Evolutionary conservation across 2,113 vertebrate genomes (phyloP), one percentile per base, ranked within the genome.

Genomic region (Glaucidium brasilianum): DNA sequence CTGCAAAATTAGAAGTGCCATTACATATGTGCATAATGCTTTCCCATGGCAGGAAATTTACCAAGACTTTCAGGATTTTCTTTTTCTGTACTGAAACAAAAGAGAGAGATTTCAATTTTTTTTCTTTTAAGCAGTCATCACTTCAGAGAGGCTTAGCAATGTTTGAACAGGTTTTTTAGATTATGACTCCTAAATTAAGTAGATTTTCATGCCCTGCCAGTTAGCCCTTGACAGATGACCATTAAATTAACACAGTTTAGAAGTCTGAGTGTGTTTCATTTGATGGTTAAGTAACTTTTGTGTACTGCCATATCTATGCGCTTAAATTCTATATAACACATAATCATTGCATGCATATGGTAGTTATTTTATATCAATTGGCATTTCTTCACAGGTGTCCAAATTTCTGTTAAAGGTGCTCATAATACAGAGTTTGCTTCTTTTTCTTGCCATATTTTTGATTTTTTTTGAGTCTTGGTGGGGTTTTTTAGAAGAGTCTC

Each of bases 161-260:
- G 86, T 95, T 95, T 95, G 73, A 89, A 80, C 66, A 93, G 73
- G 6, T 90, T 88, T 95, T 95, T 96, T 88, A 89, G 55, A 92
- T 96, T 96, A 91, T 68, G 47, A 73, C 85, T 88, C 50, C 64
- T 55, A 58, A 77, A 11, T 83, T 94, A 66, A 69, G 34, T 85
- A 49, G 68, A 53, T 88, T 80, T 29, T 94, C 76, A 43, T 92
- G 64, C 73, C 82, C 87, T 96, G 50, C 63, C 63, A 74, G 55
- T 64, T 64, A 90, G 72, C 47, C 41, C 59, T 79, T 96, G 92
- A 91, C 77, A 95, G 84, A 92, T 88, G 75, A 85, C 59, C 71
- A 45, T 88, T 84, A 82, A 63, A 81, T 94, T 88, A 92, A 74
- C 16, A 59, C 62, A 37, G 21, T 59, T 90, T 83, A 83, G 75